Evolutionary conservation across 2,888 invertebrate species (phyloP), one percentile per base, ranked within the genome.

Genomic region (Coelogynopora nodosa): DNA sequence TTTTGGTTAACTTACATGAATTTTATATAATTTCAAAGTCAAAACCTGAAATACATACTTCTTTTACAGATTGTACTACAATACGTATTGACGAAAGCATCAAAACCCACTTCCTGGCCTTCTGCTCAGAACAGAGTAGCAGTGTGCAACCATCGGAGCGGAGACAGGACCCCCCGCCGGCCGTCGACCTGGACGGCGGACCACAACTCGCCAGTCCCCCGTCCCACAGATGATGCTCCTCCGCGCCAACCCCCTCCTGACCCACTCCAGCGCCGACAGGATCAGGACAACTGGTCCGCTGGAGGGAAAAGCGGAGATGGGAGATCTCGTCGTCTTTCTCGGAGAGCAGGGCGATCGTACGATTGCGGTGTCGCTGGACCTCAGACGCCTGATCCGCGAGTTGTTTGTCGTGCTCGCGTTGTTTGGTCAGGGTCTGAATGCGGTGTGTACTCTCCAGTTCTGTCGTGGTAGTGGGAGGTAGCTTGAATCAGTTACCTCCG

Each of bases 341-440:
- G 23, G 95, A 94, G 49, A 97, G 92, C 29, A 96, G 91, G 0
- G 94, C 94, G 5, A 96, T 93, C 49, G 96, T 95, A 67, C 96
- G 93, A 86, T 95, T 95, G 0, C 96, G 93, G 90, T 96, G 96
- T n/a, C 95, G 94, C 82, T 94, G 93, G 30, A 91, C 89, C 86
- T 91, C 90, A 0, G 67, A 26, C 27, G 30, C 31, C 31, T 91
- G 88, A 81, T 91, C 90, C 30, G 89, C 88, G 0, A 92, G 92
- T 89, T 95, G 94, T 89, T 95, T 94, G 90, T 96, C 95, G 86
- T 95, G 90, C 67, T 93, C 93, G 13, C 93, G 92, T 0, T 90
- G 89, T 28, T 27, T 30, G 13, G 82, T 31, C 1, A 81, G 18
- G 5, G 87, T 90, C 86, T 88, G 91, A 88, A 90, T 74, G 90